Percentiles rank a stretch among this genome's conserved stretches.
phyloP scores from a whole-genome alignment of 2,113 vertebrate genomes.

The Podilymbus podiceps region DNA sequence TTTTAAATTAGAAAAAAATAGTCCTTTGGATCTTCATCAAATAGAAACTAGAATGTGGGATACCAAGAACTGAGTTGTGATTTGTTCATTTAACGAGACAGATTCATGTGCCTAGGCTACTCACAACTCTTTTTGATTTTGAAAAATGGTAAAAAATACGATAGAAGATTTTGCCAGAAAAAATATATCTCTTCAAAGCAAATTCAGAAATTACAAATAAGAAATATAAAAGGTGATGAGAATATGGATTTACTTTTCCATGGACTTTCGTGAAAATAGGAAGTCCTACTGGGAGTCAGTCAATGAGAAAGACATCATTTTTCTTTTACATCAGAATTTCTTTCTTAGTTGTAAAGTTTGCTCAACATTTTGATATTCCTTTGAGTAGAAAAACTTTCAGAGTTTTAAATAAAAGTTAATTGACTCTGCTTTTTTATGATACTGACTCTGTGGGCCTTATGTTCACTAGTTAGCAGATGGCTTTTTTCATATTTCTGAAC shows the following conservation, averaged over 20 bases:
- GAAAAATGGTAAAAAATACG: background rate
- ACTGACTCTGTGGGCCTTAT: background rate
- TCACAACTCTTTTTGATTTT: background rate
- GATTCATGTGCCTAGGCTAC: background rate
- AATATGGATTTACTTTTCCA: background rate
- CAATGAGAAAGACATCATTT: background rate
- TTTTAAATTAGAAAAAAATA: background rate
- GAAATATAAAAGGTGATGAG: background rate
- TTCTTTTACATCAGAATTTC: background rate
- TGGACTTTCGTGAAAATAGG: background rate
- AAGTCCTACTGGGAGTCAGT: background rate
- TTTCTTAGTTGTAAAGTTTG: background rate
- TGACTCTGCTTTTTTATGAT: background rate
- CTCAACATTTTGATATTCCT: background rate
- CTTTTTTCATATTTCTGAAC: conserved; percentile 5
- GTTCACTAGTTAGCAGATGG: conserved; percentile 48
- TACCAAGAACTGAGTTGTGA: background rate
- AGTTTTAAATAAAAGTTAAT: conserved; percentile 15
- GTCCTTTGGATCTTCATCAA: background rate
- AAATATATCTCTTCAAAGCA: background rate
- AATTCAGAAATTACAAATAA: background rate
- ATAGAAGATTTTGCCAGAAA: background rate
- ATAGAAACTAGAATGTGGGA: background rate
- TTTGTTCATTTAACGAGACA: background rate
- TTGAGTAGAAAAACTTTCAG: background rate